Conservation (phyloP, 2,888 invertebrate genomes). For the Teleiodes luculella region DNA sequence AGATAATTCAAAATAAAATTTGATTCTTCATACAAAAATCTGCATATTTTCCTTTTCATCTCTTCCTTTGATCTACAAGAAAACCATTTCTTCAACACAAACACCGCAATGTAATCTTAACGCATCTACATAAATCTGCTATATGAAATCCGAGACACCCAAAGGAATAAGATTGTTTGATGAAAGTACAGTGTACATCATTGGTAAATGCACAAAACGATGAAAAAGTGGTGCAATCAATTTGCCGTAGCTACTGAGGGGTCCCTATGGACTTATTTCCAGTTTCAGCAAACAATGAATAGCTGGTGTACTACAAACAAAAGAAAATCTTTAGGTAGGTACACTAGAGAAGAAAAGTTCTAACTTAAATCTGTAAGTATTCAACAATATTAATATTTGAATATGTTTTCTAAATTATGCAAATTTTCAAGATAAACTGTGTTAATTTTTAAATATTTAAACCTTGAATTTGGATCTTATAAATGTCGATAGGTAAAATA, state of each 20-base stretch:
- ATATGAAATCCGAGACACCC: background rate
- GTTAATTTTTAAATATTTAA: too few species aligned
- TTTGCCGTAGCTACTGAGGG: conserved; percentile 34
- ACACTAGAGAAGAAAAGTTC: background rate
- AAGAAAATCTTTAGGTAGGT: background rate
- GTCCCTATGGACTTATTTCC: background rate
- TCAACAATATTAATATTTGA: too few species aligned
- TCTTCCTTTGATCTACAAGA: background rate
- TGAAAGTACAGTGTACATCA: background rate
- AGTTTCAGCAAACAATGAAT: background rate
- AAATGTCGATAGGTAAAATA: too few species aligned
- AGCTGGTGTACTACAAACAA: background rate
- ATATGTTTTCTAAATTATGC: too few species aligned
- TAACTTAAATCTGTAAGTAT: too few species aligned
- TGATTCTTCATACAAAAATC: background rate
- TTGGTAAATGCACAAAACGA: background rate
- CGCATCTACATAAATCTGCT: too few species aligned
- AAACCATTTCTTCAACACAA: background rate
- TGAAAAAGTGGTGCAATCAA: conserved; percentile 34
- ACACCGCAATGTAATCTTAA: background rate
- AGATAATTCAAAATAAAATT: background rate
- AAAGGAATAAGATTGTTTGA: background rate
- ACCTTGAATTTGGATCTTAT: too few species aligned
- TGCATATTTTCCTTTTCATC: background rate
- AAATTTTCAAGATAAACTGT: too few species aligned